Conservation (phyloP, 2,888 invertebrate genomes). For the Drosophila aldrichi region DNA sequence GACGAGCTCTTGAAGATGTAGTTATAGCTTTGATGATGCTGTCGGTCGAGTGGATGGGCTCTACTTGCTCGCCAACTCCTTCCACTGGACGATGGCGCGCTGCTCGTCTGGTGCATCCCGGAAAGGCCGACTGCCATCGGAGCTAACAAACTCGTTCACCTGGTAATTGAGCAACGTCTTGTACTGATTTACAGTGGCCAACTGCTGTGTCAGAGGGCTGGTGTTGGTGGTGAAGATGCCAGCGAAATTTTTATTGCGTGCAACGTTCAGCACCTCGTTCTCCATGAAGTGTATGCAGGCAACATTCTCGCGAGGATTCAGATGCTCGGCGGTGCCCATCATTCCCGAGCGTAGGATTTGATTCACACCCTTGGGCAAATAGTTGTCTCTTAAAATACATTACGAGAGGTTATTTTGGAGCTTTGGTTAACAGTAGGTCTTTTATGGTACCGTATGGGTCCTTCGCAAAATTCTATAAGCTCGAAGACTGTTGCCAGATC, state of each 20-base stretch:
- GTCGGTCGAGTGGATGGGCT: conserved; percentile 26
- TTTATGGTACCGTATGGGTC: conserved; percentile 88
- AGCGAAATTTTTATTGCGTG: conserved; percentile 88
- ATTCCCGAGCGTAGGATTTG: conserved; percentile 93
- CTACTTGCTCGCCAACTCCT: conserved; percentile 83
- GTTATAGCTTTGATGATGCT: not conserved
- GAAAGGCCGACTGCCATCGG: conserved; percentile 91
- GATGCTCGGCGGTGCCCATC: conserved; percentile 91
- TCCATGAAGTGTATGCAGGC: conserved; percentile 92
- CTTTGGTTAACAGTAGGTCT: not conserved
- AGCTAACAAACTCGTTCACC: conserved; percentile 91
- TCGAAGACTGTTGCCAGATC: conserved; percentile 91
- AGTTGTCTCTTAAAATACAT: conserved; percentile 85
- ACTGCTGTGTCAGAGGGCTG: conserved; percentile 95
- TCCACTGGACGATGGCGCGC: conserved; percentile 92
- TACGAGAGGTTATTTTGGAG: not conserved
- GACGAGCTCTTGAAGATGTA: not conserved
- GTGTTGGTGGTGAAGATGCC: conserved; percentile 95
- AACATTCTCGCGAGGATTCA: conserved; percentile 91
- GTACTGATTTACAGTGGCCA: conserved; percentile 93
- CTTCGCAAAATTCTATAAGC: conserved; percentile 92
- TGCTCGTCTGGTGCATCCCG: conserved; percentile 91
- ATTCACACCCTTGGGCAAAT: conserved; percentile 88
- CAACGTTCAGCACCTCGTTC: conserved; percentile 89
- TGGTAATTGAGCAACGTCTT: conserved; percentile 91